These are phyloP conservation scores for Meriones psammophilus DNA, from an alignment of 2,797 vertebrate species.

Conservation along the genomic window DNA sequence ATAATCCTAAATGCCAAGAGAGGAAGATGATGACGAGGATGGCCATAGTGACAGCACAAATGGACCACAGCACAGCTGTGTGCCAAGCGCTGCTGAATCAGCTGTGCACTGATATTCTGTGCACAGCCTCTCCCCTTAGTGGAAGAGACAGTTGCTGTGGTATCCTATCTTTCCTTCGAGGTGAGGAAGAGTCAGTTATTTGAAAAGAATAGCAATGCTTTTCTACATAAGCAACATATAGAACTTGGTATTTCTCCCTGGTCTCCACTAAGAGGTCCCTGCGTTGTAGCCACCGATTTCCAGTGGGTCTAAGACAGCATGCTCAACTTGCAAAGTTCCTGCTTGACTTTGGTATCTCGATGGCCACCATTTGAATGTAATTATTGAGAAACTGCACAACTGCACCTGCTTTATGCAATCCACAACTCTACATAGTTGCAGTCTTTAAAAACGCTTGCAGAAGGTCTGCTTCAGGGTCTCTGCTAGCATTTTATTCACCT, in stretches of 20 bases:
- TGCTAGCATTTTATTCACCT: neutral
- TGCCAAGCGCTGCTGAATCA: neutral
- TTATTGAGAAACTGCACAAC: neutral
- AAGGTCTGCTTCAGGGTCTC: conserved; percentile 14
- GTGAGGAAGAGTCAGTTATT: neutral
- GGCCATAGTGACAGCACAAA: neutral
- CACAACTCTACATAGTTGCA: neutral
- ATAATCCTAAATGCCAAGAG: neutral
- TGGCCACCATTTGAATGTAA: neutral
- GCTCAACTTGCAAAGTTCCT: neutral
- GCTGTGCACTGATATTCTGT: neutral
- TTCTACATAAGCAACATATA: neutral
- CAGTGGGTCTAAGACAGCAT: neutral
- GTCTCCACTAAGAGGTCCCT: neutral
- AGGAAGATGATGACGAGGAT: too few species aligned
- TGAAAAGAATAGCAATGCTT: neutral
- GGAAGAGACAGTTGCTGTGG: neutral
- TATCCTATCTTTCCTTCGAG: neutral
- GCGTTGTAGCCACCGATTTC: neutral
- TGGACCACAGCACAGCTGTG: neutral
- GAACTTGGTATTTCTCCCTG: neutral
- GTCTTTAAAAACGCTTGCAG: neutral
- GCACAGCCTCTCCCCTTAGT: neutral
- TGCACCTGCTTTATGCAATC: neutral
- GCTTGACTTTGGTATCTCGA: neutral